Conservation (phyloP, 2,797 vertebrate genomes). For the Anguilla obscura region DNA sequence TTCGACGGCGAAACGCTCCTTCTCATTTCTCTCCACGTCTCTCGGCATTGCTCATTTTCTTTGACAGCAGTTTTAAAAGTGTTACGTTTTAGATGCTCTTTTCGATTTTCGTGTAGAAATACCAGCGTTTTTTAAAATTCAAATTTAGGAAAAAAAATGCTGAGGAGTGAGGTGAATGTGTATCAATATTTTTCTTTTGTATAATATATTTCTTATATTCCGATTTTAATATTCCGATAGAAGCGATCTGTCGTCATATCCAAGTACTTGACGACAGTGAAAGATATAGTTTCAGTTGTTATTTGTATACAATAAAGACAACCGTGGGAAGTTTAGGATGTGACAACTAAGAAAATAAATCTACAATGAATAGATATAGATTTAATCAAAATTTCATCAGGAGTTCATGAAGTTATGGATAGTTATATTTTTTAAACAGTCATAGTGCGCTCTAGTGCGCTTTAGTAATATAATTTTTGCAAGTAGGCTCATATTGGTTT, state of each 20-base stretch:
- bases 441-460: background rate
- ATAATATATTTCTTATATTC: background rate
- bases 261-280: background rate
- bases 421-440: background rate
- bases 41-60: slow-evolving; percentile 24
- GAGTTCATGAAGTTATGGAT: background rate
- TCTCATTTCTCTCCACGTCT: slow-evolving; percentile 26
- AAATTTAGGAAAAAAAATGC: slow-evolving; percentile 55
- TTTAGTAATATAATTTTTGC: background rate
- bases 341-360: background rate
- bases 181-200: background rate
- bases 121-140: slow-evolving; percentile 17
- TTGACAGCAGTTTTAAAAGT: slow-evolving; percentile 32
- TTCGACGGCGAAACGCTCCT: slow-evolving; percentile 5
- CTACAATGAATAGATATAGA: background rate
- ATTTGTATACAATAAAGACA: slow-evolving; percentile 2
- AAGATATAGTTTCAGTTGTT: background rate
- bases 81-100: slow-evolving; percentile 31
- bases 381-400: background rate
- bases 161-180: slow-evolving; percentile 45
- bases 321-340: background rate
- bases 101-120: slow-evolving; percentile 4
- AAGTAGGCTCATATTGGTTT: background rate
- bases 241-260: background rate
- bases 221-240: background rate